Evolutionary conservation across 2,797 vertebrate species (phyloP).

Genomic region (Anabacerthia variegaticeps): DNA sequence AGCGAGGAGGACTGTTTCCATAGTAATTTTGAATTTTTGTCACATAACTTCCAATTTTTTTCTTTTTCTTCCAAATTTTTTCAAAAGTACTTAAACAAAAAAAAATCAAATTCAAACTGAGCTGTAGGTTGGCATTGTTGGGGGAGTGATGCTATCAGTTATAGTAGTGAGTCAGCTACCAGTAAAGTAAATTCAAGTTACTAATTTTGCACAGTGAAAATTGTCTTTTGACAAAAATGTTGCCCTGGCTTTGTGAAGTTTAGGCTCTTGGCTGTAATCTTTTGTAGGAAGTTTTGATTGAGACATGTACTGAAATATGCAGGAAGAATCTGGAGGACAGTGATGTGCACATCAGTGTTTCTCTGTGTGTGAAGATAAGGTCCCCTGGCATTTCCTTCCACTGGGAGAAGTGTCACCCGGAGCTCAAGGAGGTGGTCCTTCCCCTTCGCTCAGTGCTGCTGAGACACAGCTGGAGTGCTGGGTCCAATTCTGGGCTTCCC

Average conservation of each 20-base stretch:
- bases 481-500: not conserved
- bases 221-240: not conserved
- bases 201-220: not conserved
- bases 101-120: not conserved
- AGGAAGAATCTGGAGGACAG: slow-evolving; percentile 7
- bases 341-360: not conserved
- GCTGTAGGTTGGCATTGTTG: not conserved
- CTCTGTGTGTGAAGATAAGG: not conserved
- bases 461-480: not conserved
- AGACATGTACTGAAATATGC: not conserved
- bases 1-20: not conserved
- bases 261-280: not conserved
- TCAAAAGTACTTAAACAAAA: not conserved
- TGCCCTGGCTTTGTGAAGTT: not conserved
- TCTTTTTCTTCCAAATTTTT: not conserved
- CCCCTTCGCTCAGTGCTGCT: not conserved
- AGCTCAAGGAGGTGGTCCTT: not conserved
- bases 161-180: not conserved
- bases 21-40: not conserved
- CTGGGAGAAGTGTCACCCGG: not conserved
- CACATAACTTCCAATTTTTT: not conserved
- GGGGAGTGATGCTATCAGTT: not conserved
- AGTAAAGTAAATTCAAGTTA: not conserved
- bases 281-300: slow-evolving; percentile 3
- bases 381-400: slow-evolving; percentile 19